phyloP scores from a whole-genome alignment of 2,797 vertebrate species.

The Craterocephalus amniculus region DNA sequence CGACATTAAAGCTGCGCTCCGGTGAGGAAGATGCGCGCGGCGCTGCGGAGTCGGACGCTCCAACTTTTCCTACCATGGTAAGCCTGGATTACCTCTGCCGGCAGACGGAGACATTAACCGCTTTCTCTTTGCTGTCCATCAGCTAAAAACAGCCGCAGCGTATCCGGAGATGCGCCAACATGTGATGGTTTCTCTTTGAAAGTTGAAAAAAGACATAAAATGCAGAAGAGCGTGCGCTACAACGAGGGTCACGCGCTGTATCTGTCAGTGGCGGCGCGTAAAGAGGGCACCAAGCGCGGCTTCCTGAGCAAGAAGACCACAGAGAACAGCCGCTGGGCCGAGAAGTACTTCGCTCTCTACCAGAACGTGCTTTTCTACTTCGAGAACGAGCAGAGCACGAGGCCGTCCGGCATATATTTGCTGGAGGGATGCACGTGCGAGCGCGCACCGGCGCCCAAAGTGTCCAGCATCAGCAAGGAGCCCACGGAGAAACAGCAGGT shows the following conservation, averaged over 20 bases:
- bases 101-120: slow-evolving; percentile 18
- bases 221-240: slow-evolving; percentile 96
- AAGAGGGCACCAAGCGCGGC: slow-evolving; percentile 90
- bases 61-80: slow-evolving; percentile 64
- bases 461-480: slow-evolving; percentile 85
- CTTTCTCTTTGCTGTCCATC: slow-evolving; percentile 14
- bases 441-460: slow-evolving; percentile 89
- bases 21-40: slow-evolving; percentile 15
- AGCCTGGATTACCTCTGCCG: slow-evolving; percentile 66
- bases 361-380: slow-evolving; percentile 97
- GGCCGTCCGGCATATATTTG: slow-evolving; percentile 93
- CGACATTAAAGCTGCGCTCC: neutral
- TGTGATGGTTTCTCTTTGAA: slow-evolving; percentile 3
- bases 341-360: slow-evolving; percentile 93
- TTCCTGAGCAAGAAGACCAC: slow-evolving; percentile 91
- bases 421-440: slow-evolving; percentile 94
- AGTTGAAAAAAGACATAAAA: slow-evolving; percentile 58
- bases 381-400: slow-evolving; percentile 92
- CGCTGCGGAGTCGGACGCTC: slow-evolving; percentile 45
- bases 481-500: slow-evolving; percentile 86
- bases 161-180: slow-evolving; percentile 36
- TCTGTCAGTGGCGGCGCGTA: slow-evolving; percentile 90
- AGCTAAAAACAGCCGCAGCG: slow-evolving; percentile 10
- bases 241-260: slow-evolving; percentile 93
- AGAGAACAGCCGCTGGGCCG: slow-evolving; percentile 94